Conservation (phyloP, 2,113 vertebrate species). For the Cnemophilus loriae region DNA sequence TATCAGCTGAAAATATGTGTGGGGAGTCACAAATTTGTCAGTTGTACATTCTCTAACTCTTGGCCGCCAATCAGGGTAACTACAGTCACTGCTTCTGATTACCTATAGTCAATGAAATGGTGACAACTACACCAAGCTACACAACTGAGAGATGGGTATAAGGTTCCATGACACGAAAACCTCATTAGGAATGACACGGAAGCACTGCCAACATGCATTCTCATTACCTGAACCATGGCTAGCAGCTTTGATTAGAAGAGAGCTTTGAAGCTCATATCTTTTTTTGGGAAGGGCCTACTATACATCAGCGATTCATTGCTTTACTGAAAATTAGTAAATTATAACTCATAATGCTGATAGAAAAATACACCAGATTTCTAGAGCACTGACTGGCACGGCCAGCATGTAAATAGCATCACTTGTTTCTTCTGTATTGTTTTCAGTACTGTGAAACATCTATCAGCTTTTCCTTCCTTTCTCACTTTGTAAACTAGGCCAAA, state of each 20-base stretch:
- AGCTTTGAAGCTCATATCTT: not conserved
- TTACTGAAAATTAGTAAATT: not conserved
- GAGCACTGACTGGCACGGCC: not conserved
- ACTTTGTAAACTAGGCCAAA: not conserved
- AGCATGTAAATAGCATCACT: not conserved
- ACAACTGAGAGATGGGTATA: not conserved
- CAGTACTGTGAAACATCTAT: not conserved
- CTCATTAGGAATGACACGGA: conserved; percentile 18
- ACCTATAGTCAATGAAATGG: conserved; percentile 25
- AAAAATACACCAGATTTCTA: not conserved
- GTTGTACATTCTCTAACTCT: not conserved
- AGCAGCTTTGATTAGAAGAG: conserved; percentile 21
- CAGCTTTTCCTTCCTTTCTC: not conserved
- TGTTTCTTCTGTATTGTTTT: not conserved
- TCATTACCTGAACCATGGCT: conserved; percentile 15
- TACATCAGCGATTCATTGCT: not conserved
- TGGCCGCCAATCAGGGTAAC: conserved; percentile 3
- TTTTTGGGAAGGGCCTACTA: not conserved
- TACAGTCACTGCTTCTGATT: not conserved
- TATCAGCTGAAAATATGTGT: not conserved
- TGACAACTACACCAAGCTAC: conserved; percentile 35
- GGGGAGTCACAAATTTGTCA: not conserved
- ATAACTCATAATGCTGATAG: not conserved
- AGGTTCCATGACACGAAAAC: conserved; percentile 16
- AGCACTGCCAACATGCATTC: not conserved